Base-by-base conservation (phyloP, 1,140 invertebrate species). In the Orussus abietinus region DNA sequence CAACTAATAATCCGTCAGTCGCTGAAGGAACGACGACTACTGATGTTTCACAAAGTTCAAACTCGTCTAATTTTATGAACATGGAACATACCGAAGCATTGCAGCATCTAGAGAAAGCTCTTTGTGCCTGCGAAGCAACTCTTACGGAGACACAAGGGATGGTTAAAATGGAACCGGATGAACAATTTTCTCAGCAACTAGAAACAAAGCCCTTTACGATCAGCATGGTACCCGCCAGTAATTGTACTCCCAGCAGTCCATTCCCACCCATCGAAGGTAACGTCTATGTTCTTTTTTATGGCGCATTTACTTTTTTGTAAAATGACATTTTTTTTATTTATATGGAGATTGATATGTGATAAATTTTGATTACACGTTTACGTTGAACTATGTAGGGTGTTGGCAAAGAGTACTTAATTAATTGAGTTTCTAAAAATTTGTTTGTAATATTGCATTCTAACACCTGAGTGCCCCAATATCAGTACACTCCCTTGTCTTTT, bases 221-320 rank as follows among this genome's bases (percentile, higher is more conserved):
- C 39, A 72, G 66, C 53, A 61, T 69, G 56, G 69, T 74, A 22
- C 69, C 63, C 5, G 62, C 53, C 40, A 59, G 58, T 42, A 69
- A 67, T 45, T 72, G 68, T 49, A 69, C 57, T 32, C 62, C 64
- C 6, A 61, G 59, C 25, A 72, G 69, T 49, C 69, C 69, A 2
- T 72, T 69, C 32, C 69, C 69, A 10, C 62, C 67, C 17, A 70
- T 70, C n/a, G 71, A 72, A 74, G 71, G 71, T 74, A 51, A 62
- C n/a, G 42, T 33, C 12, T 38, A 26, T 34, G 25, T n/a, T n/a
- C n/a, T 40, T 42, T n/a, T 25, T 35, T 20, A 14, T 35, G 17
- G 10, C 15, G 11, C 7, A 36, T 37, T 42, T 38, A 15, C 38
- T 38, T 33, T 38, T 22, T 20, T 33, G 26, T 39, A 13, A 12